phyloP scores from a whole-genome alignment of 2,113 vertebrate genomes.

The Labeo rohita region DNA sequence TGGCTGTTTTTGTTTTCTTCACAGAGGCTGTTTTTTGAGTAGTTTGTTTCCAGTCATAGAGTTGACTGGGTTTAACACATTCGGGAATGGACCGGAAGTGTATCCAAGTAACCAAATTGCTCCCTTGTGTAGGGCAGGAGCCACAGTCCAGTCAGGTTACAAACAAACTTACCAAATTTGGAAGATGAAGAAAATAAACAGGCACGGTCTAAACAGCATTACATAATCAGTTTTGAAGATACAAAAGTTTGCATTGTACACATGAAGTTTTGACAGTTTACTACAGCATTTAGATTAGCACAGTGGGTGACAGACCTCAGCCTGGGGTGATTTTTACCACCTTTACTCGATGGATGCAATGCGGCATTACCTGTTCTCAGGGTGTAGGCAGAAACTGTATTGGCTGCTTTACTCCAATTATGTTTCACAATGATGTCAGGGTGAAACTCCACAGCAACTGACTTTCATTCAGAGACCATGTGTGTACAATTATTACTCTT shows the following conservation, averaged over 20 bases:
- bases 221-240: not conserved
- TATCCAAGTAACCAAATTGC: constrained; percentile 62
- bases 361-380: constrained; percentile 21
- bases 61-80: constrained; percentile 26
- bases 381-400: constrained; percentile 3
- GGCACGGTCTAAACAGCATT: not conserved
- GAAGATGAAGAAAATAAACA: constrained; percentile 11
- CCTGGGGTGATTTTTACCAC: not conserved
- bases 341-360: not conserved
- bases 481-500: constrained; percentile 1
- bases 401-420: not conserved
- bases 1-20: constrained; percentile 31
- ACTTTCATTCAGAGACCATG: not conserved
- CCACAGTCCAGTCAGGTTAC: not conserved
- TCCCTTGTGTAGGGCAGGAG: constrained; percentile 44
- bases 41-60: constrained; percentile 44
- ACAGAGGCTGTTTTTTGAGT: constrained; percentile 37
- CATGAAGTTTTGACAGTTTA: not conserved
- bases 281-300: not conserved
- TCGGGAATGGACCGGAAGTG: constrained; percentile 54
- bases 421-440: constrained; percentile 45
- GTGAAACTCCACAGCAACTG: constrained; percentile 45
- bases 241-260: not conserved
- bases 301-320: not conserved
- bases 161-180: not conserved